Evolutionary conservation across 2,113 vertebrate genomes (phyloP).

Genomic region (Anarhynchus alexandrinus): DNA sequence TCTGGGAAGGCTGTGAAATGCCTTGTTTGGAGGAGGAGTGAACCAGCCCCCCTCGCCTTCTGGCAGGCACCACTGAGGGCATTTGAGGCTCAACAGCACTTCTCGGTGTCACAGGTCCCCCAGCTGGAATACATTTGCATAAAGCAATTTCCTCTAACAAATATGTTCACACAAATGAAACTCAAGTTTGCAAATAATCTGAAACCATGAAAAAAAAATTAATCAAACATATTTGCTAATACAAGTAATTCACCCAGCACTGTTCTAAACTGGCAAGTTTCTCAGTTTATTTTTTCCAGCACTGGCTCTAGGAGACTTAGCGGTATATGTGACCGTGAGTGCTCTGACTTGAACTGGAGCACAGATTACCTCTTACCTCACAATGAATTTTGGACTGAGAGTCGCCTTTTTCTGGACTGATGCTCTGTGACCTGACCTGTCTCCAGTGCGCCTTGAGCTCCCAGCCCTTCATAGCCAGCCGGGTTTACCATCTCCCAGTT

Average conservation of each 20-base stretch:
- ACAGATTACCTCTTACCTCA: not conserved
- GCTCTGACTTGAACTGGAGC: not conserved
- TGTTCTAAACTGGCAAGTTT: not conserved
- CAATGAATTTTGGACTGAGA: not conserved
- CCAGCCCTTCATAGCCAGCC: not conserved
- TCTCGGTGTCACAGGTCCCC: conserved; percentile 15
- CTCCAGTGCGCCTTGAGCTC: not conserved
- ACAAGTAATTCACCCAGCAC: not conserved
- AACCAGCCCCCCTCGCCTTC: not conserved
- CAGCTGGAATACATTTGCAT: conserved; percentile 46
- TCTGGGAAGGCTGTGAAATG: conserved; percentile 29
- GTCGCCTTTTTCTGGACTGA: not conserved
- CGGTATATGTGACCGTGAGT: not conserved
- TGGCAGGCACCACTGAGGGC: conserved; percentile 2
- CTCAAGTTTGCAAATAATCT: conserved; percentile 5
- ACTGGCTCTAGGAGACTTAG: not conserved
- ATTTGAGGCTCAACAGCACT: conserved; percentile 18
- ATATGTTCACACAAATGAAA: conserved; percentile 26
- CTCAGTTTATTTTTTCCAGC: not conserved
- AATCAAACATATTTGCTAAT: not conserved
- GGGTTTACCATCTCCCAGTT: not conserved
- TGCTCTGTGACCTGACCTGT: not conserved
- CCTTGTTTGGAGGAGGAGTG: not conserved
- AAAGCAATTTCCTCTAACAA: conserved; percentile 59
- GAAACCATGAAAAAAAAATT: not conserved